Base-by-base conservation (phyloP, 2,888 invertebrate species). In the Dastarcus helophoroides region DNA sequence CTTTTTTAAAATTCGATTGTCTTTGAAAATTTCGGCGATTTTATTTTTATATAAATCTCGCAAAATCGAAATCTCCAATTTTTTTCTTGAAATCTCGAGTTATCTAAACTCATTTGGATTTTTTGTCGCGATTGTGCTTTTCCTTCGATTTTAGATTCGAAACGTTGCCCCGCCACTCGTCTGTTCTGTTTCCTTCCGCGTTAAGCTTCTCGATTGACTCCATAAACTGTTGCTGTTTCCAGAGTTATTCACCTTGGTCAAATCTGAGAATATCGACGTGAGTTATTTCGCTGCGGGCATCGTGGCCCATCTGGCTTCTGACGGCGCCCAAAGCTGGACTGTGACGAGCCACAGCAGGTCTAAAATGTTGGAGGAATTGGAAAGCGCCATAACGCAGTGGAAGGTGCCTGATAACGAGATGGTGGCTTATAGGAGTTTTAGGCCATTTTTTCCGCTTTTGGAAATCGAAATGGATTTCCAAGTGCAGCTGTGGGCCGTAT, bases 401-500 rank as follows among this genome's bases (percentile, higher is more conserved):
- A 66, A 72, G 43, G 69, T 74, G 13, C 79, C 80, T 1, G 72
- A 75, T 33, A 70, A 69, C 30, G 80, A 81, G 53, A 81, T 82
- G 80, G 81, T 81, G 22, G 79, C 80, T 8, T 76, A 71, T 54
- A 64, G 79, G 45, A 76, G 79, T 40, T 75, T 82, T 56, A 67
- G 68, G 42, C 81, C 81, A 12, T 82, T 82, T 56, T 73, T 78
- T 39, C 73, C 78, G 1, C 58, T 82, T 28, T 56, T 81, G 35
- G 54, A 60, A 22, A 65, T 67, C 33, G 63, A 65, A 23, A 67
- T 71, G 38, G 71, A 73, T 36, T 68, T 71, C 46, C 71, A 73
- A 32, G 77, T 79, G 15, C 79, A 79, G 48, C 56, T 80, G 32
- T 82, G 82, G 82, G 80, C 81, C 7, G 70, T 79, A 3, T 82